A percentile compares a stretch with the other conserved stretches of the same genome.
Evolutionary conservation across 2,113 vertebrate species (phyloP).

Genomic region (Dipodomys stephensi): DNA sequence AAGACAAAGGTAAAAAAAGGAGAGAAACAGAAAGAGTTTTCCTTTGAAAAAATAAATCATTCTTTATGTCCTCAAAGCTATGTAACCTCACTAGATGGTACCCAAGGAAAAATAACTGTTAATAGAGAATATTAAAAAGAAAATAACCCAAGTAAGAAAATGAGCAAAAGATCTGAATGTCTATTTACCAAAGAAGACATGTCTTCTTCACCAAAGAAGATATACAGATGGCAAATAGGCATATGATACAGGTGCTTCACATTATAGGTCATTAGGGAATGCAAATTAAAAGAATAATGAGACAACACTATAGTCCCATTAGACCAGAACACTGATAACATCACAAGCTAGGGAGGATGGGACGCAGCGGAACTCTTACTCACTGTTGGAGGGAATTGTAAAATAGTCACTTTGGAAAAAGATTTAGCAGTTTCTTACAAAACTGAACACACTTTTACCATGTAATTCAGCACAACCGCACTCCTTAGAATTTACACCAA

Average conservation of each 20-base stretch:
- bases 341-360: neutral
- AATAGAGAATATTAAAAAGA: conserved; percentile 63
- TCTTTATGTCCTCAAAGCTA: conserved; percentile 77
- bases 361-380: neutral
- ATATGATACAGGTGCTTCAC: neutral
- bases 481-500: neutral
- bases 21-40: conserved; percentile 86
- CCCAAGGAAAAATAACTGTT: conserved; percentile 66
- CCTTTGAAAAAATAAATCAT: conserved; percentile 85
- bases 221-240: neutral
- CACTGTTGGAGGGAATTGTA: neutral
- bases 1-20: conserved; percentile 90
- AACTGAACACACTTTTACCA: conserved; percentile 20
- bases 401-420: neutral
- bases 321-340: neutral
- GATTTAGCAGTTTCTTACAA: neutral
- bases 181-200: neutral
- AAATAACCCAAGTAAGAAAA: conserved; percentile 43
- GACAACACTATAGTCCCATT: neutral
- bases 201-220: conserved; percentile 8
- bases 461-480: neutral
- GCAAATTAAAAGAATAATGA: neutral
- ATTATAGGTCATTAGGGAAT: neutral
- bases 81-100: conserved; percentile 74
- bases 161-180: neutral